Percentiles rank a stretch among this genome's conserved stretches.
Evolutionary conservation across 53 echinoderm and acorn worm species (phyloP).

Genomic region (Crossaster papposus): DNA sequence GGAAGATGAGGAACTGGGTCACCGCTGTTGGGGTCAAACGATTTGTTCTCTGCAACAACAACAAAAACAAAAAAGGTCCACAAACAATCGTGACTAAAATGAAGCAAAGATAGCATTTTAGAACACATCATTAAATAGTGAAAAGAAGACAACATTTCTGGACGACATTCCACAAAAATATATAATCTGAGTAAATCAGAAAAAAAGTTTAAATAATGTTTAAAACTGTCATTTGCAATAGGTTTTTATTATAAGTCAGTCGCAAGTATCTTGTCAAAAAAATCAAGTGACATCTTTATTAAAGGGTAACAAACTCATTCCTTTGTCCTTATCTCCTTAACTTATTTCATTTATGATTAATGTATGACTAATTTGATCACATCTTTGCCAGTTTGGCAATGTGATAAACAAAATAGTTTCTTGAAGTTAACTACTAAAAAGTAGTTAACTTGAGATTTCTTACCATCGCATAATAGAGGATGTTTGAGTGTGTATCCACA

Average conservation of each 20-base stretch:
- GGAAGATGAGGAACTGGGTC: slow-evolving; percentile 70
- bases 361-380: too few species aligned
- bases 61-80: background rate
- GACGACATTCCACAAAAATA: background rate
- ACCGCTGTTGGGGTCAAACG: slow-evolving; percentile 82
- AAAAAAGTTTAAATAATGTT: too few species aligned
- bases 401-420: background rate
- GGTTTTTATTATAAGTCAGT: too few species aligned
- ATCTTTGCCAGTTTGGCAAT: too few species aligned
- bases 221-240: too few species aligned
- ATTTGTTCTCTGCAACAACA: slow-evolving; percentile 75
- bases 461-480: slow-evolving; percentile 79
- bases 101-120: background rate
- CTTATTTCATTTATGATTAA: too few species aligned
- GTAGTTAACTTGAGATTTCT: background rate
- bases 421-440: too few species aligned
- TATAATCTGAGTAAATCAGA: background rate
- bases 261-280: too few species aligned
- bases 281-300: too few species aligned
- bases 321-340: too few species aligned
- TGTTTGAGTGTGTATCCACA: slow-evolving; percentile 95
- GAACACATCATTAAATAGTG: background rate
- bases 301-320: too few species aligned
- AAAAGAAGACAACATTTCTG: background rate
- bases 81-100: background rate